Evolutionary conservation across 2,888 invertebrate genomes (phyloP).

Genomic region (Lathronympha strigana): DNA sequence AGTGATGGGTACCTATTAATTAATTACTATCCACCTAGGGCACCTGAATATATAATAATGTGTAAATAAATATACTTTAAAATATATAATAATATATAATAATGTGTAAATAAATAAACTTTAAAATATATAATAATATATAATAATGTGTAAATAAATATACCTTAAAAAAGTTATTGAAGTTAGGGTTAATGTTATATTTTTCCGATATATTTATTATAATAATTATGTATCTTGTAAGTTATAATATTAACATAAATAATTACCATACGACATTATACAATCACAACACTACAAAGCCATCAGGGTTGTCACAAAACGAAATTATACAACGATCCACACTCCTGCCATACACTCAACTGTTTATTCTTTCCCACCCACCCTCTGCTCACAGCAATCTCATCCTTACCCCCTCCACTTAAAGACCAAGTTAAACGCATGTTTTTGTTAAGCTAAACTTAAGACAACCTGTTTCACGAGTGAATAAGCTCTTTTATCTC

Average conservation of each 20-base stretch:
- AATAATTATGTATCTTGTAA: too few species aligned
- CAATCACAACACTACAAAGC: constrained; percentile 59
- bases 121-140: too few species aligned
- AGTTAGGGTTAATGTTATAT: too few species aligned
- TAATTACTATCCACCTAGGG: too few species aligned
- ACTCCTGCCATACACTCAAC: constrained; percentile 70
- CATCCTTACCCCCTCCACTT: constrained; percentile 45
- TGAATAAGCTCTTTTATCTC: constrained; percentile 78
- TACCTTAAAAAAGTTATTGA: too few species aligned
- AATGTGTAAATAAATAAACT: too few species aligned
- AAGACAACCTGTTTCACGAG: constrained; percentile 74
- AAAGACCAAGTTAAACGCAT: constrained; percentile 33
- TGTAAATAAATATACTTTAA: too few species aligned
- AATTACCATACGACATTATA: constrained; percentile 47
- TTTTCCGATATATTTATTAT: too few species aligned
- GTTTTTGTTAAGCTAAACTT: constrained; percentile 48
- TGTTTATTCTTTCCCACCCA: constrained; percentile 62
- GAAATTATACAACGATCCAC: constrained; percentile 78
- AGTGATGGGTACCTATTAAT: too few species aligned
- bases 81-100: too few species aligned
- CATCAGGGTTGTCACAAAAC: constrained; percentile 76
- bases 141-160: too few species aligned
- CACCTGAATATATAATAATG: too few species aligned
- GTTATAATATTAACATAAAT: background rate
- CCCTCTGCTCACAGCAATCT: constrained; percentile 37